phyloP scores from a whole-genome alignment of 2,113 vertebrate genomes.

The Anhinga anhinga region DNA sequence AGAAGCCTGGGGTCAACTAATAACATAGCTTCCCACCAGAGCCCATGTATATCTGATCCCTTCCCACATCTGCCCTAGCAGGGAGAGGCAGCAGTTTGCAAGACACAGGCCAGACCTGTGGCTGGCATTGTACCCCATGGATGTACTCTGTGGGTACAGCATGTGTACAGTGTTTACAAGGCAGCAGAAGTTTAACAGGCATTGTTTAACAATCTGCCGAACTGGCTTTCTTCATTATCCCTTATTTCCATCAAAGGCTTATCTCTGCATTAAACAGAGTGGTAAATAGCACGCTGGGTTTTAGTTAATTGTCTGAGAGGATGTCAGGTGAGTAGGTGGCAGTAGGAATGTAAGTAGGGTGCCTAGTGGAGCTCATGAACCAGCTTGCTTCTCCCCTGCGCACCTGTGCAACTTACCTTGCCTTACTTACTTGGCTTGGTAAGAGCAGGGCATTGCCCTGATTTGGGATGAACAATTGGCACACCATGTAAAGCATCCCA shows the following conservation, averaged over 20 bases:
- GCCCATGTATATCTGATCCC: background rate
- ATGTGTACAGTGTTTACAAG: background rate
- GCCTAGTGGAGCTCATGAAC: background rate
- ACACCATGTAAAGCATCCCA: background rate
- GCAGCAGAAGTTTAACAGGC: background rate
- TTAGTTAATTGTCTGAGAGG: background rate
- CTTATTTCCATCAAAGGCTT: background rate
- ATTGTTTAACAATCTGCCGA: background rate
- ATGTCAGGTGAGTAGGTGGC: background rate
- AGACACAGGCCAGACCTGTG: background rate
- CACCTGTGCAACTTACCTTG: background rate
- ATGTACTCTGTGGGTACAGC: no score
- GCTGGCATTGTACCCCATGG: background rate
- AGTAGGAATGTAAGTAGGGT: background rate
- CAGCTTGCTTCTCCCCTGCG: background rate
- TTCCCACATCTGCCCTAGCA: background rate
- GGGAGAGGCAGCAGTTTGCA: background rate
- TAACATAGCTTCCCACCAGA: background rate
- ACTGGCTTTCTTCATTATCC: background rate
- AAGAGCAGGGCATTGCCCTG: background rate
- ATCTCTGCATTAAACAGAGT: background rate
- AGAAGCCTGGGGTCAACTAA: background rate
- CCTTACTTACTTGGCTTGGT: background rate
- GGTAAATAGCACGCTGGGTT: background rate
- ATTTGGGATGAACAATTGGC: background rate